Percentiles rank a stretch among this genome's conserved stretches.
phyloP scores from a whole-genome alignment of 1,140 invertebrate species.

The Colletes gigas region DNA sequence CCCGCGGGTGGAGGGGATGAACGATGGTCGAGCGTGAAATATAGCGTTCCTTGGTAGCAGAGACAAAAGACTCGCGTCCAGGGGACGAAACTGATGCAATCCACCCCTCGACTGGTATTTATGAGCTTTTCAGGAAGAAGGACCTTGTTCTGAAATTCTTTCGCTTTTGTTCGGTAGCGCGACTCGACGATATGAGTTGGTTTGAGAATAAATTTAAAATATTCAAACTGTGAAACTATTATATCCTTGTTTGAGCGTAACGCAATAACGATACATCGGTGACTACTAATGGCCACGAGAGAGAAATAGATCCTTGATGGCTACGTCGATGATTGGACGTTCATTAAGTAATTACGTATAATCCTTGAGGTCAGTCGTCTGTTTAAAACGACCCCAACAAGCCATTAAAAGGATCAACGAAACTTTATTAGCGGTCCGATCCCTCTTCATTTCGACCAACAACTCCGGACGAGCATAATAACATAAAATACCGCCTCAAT shows the following conservation, averaged over 20 bases:
- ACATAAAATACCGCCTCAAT: background rate
- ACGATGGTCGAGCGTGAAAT: background rate
- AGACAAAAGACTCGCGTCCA: background rate
- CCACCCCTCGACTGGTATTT: slow-evolving; percentile 1
- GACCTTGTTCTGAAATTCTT: background rate
- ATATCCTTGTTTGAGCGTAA: too few species aligned
- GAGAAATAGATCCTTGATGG: background rate
- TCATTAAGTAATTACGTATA: background rate
- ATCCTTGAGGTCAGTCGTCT: background rate
- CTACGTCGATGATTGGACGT: background rate
- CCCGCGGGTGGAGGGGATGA: background rate
- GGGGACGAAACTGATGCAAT: background rate
- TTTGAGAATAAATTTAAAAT: too few species aligned
- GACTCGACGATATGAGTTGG: background rate
- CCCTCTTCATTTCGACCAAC: background rate
- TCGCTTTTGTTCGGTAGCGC: background rate
- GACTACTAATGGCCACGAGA: too few species aligned
- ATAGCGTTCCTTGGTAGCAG: background rate
- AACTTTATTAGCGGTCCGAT: background rate
- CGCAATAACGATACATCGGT: too few species aligned
- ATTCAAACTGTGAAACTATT: too few species aligned
- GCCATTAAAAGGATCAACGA: slow-evolving; percentile 1
- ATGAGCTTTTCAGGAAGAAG: background rate
- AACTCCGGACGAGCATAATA: background rate
- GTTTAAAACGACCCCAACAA: background rate